Conservation (phyloP, 2,888 invertebrate species). For the Trilocha varians region DNA sequence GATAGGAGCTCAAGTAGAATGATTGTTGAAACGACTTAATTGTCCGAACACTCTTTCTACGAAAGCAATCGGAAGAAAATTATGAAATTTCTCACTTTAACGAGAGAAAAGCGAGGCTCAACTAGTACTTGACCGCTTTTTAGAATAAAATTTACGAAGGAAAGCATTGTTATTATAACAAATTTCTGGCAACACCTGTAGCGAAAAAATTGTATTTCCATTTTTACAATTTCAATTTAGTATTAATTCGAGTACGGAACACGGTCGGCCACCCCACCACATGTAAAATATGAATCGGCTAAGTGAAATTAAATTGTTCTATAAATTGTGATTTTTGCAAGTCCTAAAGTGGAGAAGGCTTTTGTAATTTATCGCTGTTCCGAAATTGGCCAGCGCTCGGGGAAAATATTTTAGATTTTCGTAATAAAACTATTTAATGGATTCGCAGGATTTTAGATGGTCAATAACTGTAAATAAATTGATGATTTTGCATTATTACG, state of each 20-base stretch:
- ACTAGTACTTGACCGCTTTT: conserved; percentile 20
- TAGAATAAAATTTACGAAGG: conserved; percentile 40
- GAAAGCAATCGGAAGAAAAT: not conserved
- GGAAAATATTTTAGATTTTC: too few species aligned
- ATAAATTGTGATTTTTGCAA: conserved; percentile 75
- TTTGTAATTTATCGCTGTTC: conserved; percentile 68
- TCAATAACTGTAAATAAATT: too few species aligned
- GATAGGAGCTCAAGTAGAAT: not conserved
- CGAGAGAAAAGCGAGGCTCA: conserved; percentile 9
- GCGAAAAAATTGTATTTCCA: conserved; percentile 72
- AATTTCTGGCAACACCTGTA: conserved; percentile 57
- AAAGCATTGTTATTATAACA: conserved; percentile 55
- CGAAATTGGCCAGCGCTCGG: conserved; percentile 55
- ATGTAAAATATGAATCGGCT: conserved; percentile 74
- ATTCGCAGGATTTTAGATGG: too few species aligned
- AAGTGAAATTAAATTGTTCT: conserved; percentile 74
- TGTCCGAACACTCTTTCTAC: not conserved
- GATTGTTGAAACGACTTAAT: not conserved
- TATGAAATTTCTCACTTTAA: not conserved
- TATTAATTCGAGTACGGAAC: conserved; percentile 69
- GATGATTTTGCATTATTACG: too few species aligned
- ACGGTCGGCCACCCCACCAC: conserved; percentile 66
- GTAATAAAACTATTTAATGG: too few species aligned
- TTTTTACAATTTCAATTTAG: conserved; percentile 74
- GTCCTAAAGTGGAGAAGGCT: conserved; percentile 73